Evolutionary conservation across 2,888 invertebrate species (phyloP).

Genomic region (Drosophila mercatorum): DNA sequence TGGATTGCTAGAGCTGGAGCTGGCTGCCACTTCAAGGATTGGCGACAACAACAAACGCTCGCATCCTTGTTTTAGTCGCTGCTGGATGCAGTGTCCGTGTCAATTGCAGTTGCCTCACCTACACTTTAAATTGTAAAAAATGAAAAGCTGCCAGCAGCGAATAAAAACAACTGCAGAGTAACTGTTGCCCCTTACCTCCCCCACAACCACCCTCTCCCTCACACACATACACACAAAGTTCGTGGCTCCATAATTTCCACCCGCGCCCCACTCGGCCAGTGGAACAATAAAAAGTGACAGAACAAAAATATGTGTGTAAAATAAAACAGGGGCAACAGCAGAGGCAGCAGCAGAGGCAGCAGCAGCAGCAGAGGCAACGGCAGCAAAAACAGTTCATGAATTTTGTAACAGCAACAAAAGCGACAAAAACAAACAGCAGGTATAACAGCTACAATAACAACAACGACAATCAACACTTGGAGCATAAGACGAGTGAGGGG

Average conservation of each 20-base stretch:
- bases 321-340: slow-evolving; percentile 61
- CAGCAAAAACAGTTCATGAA: slow-evolving; percentile 73
- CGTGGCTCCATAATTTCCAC: not conserved
- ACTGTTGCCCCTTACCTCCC: slow-evolving; percentile 12
- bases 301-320: slow-evolving; percentile 76
- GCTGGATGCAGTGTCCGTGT: slow-evolving; percentile 67
- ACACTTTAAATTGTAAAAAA: slow-evolving; percentile 71
- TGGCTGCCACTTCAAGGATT: slow-evolving; percentile 33
- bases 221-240: not conserved
- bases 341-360: slow-evolving; percentile 18
- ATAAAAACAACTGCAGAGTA: slow-evolving; percentile 46
- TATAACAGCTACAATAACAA: slow-evolving; percentile 41
- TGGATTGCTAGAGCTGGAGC: slow-evolving; percentile 24
- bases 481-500: slow-evolving; percentile 4
- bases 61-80: slow-evolving; percentile 25
- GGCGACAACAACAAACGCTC: slow-evolving; percentile 35
- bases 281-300: slow-evolving; percentile 76
- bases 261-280: slow-evolving; percentile 15
- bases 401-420: slow-evolving; percentile 72
- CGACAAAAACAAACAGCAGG: slow-evolving; percentile 73
- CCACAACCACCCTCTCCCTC: not conserved
- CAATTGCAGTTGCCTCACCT: slow-evolving; percentile 75
- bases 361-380: slow-evolving; percentile 41
- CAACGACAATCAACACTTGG: slow-evolving; percentile 58
- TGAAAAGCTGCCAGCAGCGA: slow-evolving; percentile 69